These are phyloP conservation scores for Muscicapa comitata DNA, from an alignment of 2,797 vertebrate species.

Conservation along the genomic window DNA sequence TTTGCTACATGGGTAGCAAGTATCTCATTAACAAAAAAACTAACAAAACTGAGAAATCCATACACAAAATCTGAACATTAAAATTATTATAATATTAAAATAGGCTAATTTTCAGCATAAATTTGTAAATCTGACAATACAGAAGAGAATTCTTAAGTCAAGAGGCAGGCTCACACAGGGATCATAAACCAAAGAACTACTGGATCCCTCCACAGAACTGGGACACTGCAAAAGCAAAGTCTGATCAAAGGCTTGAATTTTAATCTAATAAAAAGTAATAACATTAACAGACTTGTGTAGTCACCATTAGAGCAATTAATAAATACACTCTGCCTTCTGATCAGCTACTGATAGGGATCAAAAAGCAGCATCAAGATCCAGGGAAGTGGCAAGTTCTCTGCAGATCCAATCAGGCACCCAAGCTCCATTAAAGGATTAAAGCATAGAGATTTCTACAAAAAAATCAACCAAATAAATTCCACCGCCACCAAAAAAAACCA, in stretches of 20 bases:
- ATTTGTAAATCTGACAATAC: background rate
- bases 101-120: background rate
- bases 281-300: background rate
- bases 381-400: background rate
- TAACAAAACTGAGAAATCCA: accelerated
- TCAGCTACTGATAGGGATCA: background rate
- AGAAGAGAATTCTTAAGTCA: background rate
- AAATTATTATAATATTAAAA: background rate
- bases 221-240: background rate
- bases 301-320: background rate
- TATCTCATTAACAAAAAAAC: background rate
- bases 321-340: background rate
- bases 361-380: background rate
- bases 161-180: background rate
- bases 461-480: too few relatives aligned
- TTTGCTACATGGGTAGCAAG: background rate
- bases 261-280: background rate
- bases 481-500: too few relatives aligned
- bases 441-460: background rate
- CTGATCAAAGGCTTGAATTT: background rate
- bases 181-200: background rate
- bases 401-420: background rate
- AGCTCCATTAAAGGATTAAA: background rate
- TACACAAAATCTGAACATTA: background rate
- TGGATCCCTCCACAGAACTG: background rate